Conservation (phyloP, 1,140 invertebrate species). For the Drosophila equinoxialis region DNA sequence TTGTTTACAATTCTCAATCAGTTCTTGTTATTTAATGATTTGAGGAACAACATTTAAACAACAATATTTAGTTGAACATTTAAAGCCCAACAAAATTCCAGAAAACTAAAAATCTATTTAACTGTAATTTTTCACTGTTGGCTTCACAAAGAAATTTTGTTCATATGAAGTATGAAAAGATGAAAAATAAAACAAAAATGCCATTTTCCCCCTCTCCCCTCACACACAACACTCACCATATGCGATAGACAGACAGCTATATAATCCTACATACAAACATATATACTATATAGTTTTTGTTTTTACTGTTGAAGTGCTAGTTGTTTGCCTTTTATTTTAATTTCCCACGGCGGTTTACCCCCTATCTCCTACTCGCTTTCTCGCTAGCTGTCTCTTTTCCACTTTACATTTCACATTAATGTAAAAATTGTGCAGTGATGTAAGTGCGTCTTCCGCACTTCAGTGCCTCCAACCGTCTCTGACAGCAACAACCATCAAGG, state of each 20-base stretch:
- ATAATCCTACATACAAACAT: conserved; percentile 9
- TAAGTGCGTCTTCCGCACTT: conserved; percentile 74
- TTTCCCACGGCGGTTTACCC: conserved; percentile 68
- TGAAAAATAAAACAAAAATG: conserved; percentile 68
- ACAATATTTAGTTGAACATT: background rate
- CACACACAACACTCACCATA: conserved; percentile 29
- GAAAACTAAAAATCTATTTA: conserved; percentile 52
- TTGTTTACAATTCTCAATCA: background rate
- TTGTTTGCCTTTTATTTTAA: conserved; percentile 76
- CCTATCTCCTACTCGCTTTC: background rate
- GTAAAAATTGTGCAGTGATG: conserved; percentile 79
- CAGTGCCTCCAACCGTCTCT: conserved; percentile 28
- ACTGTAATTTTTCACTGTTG: conserved; percentile 52
- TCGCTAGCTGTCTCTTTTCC: conserved; percentile 27
- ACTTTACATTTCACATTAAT: conserved; percentile 72
- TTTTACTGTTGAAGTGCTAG: conserved; percentile 37
- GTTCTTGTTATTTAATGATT: background rate
- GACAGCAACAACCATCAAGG: background rate
- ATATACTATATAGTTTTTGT: conserved; percentile 12
- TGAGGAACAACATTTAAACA: too few species aligned
- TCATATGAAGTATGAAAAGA: conserved; percentile 65
- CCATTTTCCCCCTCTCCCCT: conserved; percentile 28
- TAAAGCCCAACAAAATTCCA: conserved; percentile 7
- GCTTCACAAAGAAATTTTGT: conserved; percentile 54
- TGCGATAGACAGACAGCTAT: conserved; percentile 33